A percentile compares a stretch with the other conserved stretches of the same genome.
Evolutionary conservation across 2,888 invertebrate genomes (phyloP).

Genomic region (Pteria penguin): DNA sequence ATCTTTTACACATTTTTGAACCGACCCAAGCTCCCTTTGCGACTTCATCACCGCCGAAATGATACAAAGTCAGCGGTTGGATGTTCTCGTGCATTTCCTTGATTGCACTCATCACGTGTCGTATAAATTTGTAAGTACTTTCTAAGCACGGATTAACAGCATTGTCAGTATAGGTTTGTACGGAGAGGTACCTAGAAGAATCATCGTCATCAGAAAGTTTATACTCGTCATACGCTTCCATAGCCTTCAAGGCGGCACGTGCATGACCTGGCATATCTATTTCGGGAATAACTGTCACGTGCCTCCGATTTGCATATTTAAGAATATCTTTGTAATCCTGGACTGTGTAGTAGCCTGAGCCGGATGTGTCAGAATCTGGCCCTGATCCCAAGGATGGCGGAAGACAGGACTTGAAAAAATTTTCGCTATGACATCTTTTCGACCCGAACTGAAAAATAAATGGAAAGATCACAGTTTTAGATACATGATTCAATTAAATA

Average conservation of each 20-base stretch:
- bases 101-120: slow-evolving; percentile 57
- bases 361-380: slow-evolving; percentile 54
- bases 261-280: slow-evolving; percentile 77
- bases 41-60: slow-evolving; percentile 74
- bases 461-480: no score
- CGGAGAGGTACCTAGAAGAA: slow-evolving; percentile 60
- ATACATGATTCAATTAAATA: no score
- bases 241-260: slow-evolving; percentile 73
- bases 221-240: slow-evolving; percentile 61
- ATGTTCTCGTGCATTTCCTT: slow-evolving; percentile 53
- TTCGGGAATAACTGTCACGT: slow-evolving; percentile 76
- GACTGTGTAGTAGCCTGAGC: slow-evolving; percentile 61
- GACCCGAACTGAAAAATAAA: slow-evolving; percentile 59
- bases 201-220: slow-evolving; percentile 63
- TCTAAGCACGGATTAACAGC: slow-evolving; percentile 74
- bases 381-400: slow-evolving; percentile 69
- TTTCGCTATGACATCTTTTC: slow-evolving; percentile 60
- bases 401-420: slow-evolving; percentile 56
- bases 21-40: slow-evolving; percentile 59
- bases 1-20: slow-evolving; percentile 51
- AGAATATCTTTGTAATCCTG: slow-evolving; percentile 70
- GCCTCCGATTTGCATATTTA: slow-evolving; percentile 62
- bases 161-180: slow-evolving; percentile 70
- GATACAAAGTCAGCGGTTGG: slow-evolving; percentile 61
- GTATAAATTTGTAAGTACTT: slow-evolving; percentile 70